These are phyloP conservation scores for Hemibagrus wyckioides DNA, from an alignment of 2,113 vertebrate genomes.

Conservation along the genomic window DNA sequence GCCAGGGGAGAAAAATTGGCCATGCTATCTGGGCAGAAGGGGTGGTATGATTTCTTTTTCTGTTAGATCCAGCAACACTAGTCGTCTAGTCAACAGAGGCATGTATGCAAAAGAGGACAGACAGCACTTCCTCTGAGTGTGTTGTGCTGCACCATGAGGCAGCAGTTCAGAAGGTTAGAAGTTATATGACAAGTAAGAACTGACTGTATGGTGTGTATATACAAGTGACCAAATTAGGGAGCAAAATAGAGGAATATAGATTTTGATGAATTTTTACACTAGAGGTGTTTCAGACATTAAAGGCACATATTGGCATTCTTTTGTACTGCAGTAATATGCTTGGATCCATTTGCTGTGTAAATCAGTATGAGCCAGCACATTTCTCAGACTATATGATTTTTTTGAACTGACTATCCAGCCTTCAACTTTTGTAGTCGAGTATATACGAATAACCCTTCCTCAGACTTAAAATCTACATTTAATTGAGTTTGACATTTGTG, in stretches of 20 bases:
- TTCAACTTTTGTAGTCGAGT: slow-evolving; percentile 60
- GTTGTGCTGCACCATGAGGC: neutral
- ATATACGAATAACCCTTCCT: slow-evolving; percentile 66
- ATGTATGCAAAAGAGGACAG: neutral
- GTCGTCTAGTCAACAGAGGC: neutral
- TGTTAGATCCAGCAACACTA: neutral
- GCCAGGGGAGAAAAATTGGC: neutral
- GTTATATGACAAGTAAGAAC: neutral
- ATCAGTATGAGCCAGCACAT: neutral
- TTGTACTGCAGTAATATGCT: neutral
- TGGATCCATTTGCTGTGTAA: neutral
- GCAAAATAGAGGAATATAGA: neutral
- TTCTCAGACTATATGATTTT: slow-evolving; percentile 48
- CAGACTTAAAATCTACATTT: slow-evolving; percentile 67
- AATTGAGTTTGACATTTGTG: slow-evolving; percentile 72
- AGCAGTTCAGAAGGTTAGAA: neutral
- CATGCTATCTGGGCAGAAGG: neutral
- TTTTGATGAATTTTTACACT: neutral
- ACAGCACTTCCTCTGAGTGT: neutral
- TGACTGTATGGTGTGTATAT: neutral
- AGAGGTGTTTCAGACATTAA: neutral
- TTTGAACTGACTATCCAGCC: slow-evolving; percentile 67
- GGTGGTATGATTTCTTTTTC: neutral
- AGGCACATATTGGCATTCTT: too few species aligned
- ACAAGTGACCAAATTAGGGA: neutral